phyloP scores from a whole-genome alignment of 2,797 vertebrate species.

The Epinephelus malabaricus region DNA sequence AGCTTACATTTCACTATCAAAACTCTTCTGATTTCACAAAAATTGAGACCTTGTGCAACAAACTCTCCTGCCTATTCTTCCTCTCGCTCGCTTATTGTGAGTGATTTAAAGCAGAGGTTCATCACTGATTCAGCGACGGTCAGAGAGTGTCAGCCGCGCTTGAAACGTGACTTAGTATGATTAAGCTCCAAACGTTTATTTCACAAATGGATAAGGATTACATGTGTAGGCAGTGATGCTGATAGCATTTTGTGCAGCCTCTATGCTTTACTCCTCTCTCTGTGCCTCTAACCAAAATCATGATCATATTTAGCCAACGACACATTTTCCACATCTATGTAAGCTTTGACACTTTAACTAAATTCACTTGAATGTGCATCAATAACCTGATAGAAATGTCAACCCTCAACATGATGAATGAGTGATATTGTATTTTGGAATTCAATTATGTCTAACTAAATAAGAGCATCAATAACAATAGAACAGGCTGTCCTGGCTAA shows the following conservation, averaged over 20 bases:
- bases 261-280: constrained; percentile 10
- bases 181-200: constrained; percentile 56
- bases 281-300: constrained; percentile 23
- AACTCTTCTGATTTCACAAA: constrained; percentile 36
- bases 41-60: constrained; percentile 20
- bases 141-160: constrained; percentile 39
- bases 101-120: constrained; percentile 42
- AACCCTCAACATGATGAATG: constrained; percentile 75
- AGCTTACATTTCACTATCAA: constrained; percentile 33
- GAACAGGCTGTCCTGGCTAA: constrained; percentile 66
- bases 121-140: constrained; percentile 50
- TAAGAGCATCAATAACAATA: constrained; percentile 80
- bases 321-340: constrained; percentile 17
- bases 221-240: constrained; percentile 47
- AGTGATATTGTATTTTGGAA: constrained; percentile 73
- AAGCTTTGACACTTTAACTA: constrained; percentile 46
- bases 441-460: constrained; percentile 76
- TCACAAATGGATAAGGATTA: constrained; percentile 56
- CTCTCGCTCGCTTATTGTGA: background rate
- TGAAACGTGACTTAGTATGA: constrained; percentile 61
- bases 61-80: background rate
- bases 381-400: constrained; percentile 74
- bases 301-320: constrained; percentile 22
- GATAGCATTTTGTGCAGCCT: constrained; percentile 23
- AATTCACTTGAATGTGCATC: constrained; percentile 64